Base-by-base conservation (phyloP, 2,113 vertebrate genomes). In the Abramis brama region DNA sequence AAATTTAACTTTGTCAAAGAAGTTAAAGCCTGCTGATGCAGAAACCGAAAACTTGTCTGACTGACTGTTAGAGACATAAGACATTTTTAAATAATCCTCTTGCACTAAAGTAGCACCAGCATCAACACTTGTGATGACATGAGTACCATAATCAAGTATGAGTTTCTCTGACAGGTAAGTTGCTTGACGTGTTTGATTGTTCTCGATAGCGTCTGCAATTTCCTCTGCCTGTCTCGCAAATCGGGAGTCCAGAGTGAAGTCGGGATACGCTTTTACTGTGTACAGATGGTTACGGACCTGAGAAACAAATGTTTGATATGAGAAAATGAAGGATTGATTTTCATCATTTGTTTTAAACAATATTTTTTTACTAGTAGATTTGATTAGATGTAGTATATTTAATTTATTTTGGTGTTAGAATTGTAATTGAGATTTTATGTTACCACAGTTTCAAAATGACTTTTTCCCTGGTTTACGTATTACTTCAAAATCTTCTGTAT, bases 251-350 rank as follows among this genome's bases (percentile, higher is more conserved):
- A 99, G 90, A 4, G 73, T 91, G 1, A 96, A 95, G 80, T 92
- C 93, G 0, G 97, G 96, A 86, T 92, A 83, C 0, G 92, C 88
- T 88, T 95, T 97, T 60, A 94, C 96, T 0, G 95, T 96, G 92
- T 99, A 98, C 86, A 98, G 68, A 87, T 96, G 87, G 90, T 97
- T 97, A 57, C 96, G 95, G 75, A 98, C 94, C 89, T 99, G 93
- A 79, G 23, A 86, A 59, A 64, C 45, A 30, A 7, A 71, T 39
- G 2, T 79, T 59, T 57, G 11, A 52, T 43, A 6, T 39, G 6
- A 57, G 12, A 62, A 36, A n/a, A 76, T 45, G 6, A 73, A 17
- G n/a, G 13, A 70, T 1, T 68, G 27, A 43, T 43, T 25, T 79
- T 13, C 39, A 66, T 64, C 9, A 30, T 50, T 52, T 52, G 50